phyloP scores from a whole-genome alignment of 2,888 invertebrate species.

The Hyles lineata region DNA sequence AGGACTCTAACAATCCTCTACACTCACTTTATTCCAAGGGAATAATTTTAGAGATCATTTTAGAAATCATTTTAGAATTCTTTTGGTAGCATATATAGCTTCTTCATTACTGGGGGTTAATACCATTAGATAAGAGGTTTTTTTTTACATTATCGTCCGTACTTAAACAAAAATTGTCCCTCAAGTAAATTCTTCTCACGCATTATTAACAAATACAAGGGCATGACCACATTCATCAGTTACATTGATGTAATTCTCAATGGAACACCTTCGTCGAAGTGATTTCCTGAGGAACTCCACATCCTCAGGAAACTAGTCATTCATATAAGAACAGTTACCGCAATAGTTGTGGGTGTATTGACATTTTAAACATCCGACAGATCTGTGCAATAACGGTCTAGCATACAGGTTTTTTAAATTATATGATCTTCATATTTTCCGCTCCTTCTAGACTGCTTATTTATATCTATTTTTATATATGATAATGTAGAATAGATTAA shows the following conservation, averaged over 20 bases:
- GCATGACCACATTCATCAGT: background rate
- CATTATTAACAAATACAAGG: background rate
- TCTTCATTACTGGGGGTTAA: too few relatives aligned
- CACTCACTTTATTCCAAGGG: too few relatives aligned
- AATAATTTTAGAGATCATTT: too few relatives aligned
- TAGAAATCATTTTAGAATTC: too few relatives aligned
- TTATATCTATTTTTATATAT: too few relatives aligned
- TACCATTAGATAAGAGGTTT: too few relatives aligned
- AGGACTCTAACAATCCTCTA: too few relatives aligned
- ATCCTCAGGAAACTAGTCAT: conserved; percentile 11
- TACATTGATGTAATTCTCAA: conserved; percentile 6
- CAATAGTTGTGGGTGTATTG: conserved; percentile 1
- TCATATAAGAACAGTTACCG: background rate
- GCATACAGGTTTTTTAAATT: background rate
- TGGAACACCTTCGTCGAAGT: conserved; percentile 5
- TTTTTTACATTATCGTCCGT: too few relatives aligned
- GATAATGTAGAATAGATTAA: too few relatives aligned
- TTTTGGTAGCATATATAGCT: too few relatives aligned
- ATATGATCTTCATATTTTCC: too few relatives aligned
- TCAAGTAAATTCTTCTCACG: background rate
- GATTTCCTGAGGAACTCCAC: conserved; percentile 5
- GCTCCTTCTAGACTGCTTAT: too few relatives aligned
- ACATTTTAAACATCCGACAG: background rate
- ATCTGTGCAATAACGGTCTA: background rate
- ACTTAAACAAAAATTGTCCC: background rate